Evolutionary conservation across 2,888 invertebrate species (phyloP).

Genomic region (Lithophane semibrunnea): DNA sequence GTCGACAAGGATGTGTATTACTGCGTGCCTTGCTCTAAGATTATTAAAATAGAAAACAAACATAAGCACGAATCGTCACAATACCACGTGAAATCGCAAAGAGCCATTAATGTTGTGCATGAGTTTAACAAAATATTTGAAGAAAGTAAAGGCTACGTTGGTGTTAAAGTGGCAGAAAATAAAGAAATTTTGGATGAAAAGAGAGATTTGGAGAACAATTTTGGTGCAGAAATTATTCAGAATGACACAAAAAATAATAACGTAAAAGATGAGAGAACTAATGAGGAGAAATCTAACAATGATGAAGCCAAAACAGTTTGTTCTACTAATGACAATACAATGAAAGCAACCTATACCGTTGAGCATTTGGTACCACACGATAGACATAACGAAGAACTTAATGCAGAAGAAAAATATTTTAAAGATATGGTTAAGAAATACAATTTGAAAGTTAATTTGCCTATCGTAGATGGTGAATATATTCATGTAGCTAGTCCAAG

Average conservation of each 20-base stretch:
- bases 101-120: background rate
- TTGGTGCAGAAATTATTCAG: background rate
- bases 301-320: background rate
- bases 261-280: too few relatives aligned
- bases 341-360: background rate
- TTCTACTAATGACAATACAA: background rate
- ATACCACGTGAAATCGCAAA: slow-evolving; percentile 25
- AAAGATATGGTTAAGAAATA: background rate
- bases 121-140: slow-evolving; percentile 37
- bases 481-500: background rate
- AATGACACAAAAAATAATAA: background rate
- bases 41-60: slow-evolving; percentile 30
- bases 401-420: background rate
- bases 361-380: background rate
- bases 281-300: background rate
- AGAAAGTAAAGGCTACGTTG: background rate
- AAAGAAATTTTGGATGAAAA: background rate
- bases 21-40: slow-evolving; percentile 46
- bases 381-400: background rate
- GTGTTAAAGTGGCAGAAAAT: background rate
- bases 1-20: background rate
- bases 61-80: slow-evolving; percentile 37
- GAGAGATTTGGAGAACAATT: too few relatives aligned
- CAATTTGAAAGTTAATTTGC: background rate
- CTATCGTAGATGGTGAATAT: slow-evolving; percentile 1